Percentiles rank a stretch among this genome's conserved stretches.
Evolutionary conservation across 2,113 vertebrate genomes (phyloP).

Genomic region (Thomomys bottae): DNA sequence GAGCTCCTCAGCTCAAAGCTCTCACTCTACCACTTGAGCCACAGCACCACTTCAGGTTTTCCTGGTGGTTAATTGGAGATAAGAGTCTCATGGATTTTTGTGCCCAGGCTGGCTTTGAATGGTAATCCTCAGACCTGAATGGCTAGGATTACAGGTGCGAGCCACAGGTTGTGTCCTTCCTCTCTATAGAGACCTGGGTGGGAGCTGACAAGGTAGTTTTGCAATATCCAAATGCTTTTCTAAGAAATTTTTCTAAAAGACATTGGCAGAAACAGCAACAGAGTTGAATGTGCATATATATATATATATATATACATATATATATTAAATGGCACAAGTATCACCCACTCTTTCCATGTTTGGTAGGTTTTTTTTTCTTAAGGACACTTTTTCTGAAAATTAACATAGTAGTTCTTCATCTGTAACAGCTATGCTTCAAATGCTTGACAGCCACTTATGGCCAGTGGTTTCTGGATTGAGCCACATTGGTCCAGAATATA

Average conservation of each 20-base stretch:
- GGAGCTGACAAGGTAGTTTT: not conserved
- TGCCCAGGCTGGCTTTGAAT: no score
- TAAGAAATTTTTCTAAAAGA: slow-evolving; percentile 5
- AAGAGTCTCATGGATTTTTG: no score
- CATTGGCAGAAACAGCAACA: not conserved
- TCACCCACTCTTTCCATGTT: not conserved
- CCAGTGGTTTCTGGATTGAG: not conserved
- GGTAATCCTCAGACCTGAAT: no score
- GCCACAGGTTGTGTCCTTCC: not conserved
- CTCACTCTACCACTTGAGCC: no score
- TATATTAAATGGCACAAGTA: not conserved
- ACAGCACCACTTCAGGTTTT: no score
- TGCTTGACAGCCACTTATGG: not conserved
- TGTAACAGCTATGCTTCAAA: not conserved
- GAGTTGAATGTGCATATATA: not conserved
- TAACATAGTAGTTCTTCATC: not conserved
- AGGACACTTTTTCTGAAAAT: not conserved
- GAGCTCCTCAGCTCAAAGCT: no score
- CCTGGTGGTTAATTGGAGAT: no score
- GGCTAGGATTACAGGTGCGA: no score
- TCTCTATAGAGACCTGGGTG: not conserved
- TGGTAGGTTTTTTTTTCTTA: slow-evolving; percentile 16
- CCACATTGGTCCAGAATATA: not conserved
- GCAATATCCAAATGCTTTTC: not conserved
- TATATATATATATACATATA: not conserved